Base-by-base conservation (phyloP, 2,888 invertebrate genomes). In the Orchestes rusci region DNA sequence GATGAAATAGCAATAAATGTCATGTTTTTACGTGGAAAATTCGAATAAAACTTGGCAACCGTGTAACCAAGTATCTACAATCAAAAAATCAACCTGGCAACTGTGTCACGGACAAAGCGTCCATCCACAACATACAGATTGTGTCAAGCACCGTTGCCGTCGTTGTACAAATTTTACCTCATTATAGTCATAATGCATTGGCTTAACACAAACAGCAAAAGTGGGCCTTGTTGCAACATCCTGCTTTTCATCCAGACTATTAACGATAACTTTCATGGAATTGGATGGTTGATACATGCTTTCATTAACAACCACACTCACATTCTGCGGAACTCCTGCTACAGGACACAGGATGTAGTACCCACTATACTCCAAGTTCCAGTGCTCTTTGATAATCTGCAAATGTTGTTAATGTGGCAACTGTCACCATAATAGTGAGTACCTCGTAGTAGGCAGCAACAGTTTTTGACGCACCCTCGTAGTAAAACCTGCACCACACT, bases 351-450 rank as follows among this genome's bases (percentile, higher is more conserved):
- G 70, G 17, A 93, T 79, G 66, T 91, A 93, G 58, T 86, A 85
- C 5, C 92, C 92, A 63, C 89, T 90, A 69, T 89, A 93, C 64
- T 88, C 88, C 17, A 93, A 71, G 64, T 88, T 91, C 93, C 93
- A 93, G 65, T 93, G 91, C 66, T 93, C 93, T 16, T 91, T 75
- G 45, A 93, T 92, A 3, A 88, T 80, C 84, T 80, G 59, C 28
- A 60, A 16, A 12, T n/a, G 15, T 34, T 34, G 23, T 30, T 10
- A 30, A 30, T 10, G 30, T 5, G n/a, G n/a, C n/a, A n/a, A n/a
- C n/a, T n/a, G n/a, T n/a, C n/a, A n/a, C n/a, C n/a, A n/a, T n/a
- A n/a, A n/a, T n/a, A n/a, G n/a, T n/a, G n/a, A n/a, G n/a, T n/a
- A n/a, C n/a, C n/a, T n/a, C n/a, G n/a, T n/a, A n/a, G n/a, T n/a